Percentiles rank a stretch among this genome's conserved stretches.
Conservation (phyloP, 2,888 invertebrate species). For the Druceiella hillmani region DNA sequence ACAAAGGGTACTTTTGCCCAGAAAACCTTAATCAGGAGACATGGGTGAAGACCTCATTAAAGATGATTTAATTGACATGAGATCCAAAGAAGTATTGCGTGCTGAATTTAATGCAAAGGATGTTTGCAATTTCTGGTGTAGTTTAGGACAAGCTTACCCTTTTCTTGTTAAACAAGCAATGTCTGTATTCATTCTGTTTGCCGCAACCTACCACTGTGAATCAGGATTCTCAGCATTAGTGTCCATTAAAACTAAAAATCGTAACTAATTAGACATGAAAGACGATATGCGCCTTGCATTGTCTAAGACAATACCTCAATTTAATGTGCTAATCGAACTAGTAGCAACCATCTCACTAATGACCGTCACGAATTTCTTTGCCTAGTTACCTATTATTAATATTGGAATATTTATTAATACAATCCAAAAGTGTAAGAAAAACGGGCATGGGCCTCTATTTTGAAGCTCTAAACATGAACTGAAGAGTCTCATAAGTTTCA, state of each 20-base stretch:
- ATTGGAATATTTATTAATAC: not conserved
- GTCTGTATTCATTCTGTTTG: not conserved
- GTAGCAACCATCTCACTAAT: too few species aligned
- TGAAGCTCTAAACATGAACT: too few species aligned
- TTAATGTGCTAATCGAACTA: not conserved
- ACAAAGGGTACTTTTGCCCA: slow-evolving; percentile 1
- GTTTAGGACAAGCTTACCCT: not conserved
- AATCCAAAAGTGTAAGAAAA: not conserved
- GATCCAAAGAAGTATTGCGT: slow-evolving; percentile 1
- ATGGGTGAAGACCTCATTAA: not conserved
- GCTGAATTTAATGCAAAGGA: slow-evolving; percentile 1
- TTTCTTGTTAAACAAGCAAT: not conserved
- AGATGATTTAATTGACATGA: not conserved
- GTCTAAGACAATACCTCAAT: too few species aligned
- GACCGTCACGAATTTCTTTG: not conserved
- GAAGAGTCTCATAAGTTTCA: too few species aligned
- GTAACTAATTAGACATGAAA: too few species aligned
- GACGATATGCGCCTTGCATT: too few species aligned
- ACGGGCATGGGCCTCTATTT: too few species aligned
- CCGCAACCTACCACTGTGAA: not conserved
- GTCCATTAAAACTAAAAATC: not conserved
- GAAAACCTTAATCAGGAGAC: slow-evolving; percentile 1
- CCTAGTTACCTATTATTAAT: not conserved
- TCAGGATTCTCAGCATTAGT: slow-evolving; percentile 1
- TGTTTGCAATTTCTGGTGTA: slow-evolving; percentile 1